A percentile compares a stretch with the other conserved stretches of the same genome.
Conservation (phyloP, 2,888 invertebrate genomes). For the Diabrotica balteata region DNA sequence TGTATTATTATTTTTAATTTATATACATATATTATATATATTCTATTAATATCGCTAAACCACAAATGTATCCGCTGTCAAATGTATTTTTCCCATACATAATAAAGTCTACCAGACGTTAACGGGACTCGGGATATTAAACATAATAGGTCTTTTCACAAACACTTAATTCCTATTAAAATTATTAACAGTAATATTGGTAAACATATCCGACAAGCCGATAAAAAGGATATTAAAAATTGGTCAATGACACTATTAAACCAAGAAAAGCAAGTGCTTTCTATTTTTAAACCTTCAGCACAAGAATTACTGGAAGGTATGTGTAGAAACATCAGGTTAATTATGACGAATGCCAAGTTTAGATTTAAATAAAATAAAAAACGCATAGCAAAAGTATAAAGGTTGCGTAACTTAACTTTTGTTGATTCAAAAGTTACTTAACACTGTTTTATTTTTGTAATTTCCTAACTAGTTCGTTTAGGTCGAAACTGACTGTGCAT, state of each 20-base stretch:
- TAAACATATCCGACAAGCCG: constrained; percentile 29
- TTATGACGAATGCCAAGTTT: constrained; percentile 7
- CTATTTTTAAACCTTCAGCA: constrained; percentile 8
- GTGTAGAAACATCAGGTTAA: constrained; percentile 3
- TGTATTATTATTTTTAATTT: too few species aligned
- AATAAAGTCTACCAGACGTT: too few species aligned
- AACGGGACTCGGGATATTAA: background rate
- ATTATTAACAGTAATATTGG: constrained; percentile 30
- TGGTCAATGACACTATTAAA: constrained; percentile 36
- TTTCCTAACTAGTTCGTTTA: too few species aligned
- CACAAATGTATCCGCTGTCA: too few species aligned
- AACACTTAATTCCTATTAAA: constrained; percentile 24
- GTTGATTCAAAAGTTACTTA: too few species aligned
- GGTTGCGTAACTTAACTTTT: too few species aligned
- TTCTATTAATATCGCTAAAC: too few species aligned
- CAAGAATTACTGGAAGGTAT: constrained; percentile 1
- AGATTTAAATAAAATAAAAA: background rate
- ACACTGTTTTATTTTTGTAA: too few species aligned
- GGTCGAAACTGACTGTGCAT: too few species aligned
- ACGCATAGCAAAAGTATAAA: too few species aligned
- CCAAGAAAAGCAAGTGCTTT: constrained; percentile 11
- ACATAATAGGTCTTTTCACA: constrained; percentile 27
- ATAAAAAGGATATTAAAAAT: constrained; percentile 34
- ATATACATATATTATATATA: too few species aligned
- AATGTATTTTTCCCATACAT: too few species aligned